Conservation (phyloP, 2,888 invertebrate genomes). For the Drosophila mercatorum region DNA sequence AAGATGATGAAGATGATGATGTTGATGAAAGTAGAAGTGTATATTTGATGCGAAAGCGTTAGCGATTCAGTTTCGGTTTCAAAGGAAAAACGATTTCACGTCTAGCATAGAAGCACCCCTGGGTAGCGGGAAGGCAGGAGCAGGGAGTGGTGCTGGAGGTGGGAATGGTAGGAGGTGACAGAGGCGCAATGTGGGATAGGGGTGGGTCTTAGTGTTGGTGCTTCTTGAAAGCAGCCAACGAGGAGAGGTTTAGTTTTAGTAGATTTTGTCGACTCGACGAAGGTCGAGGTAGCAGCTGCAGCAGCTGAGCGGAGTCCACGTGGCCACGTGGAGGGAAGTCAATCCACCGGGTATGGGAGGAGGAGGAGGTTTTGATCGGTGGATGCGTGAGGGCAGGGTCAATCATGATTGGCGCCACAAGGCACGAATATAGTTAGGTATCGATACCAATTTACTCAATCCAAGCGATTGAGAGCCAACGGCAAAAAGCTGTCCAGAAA, state of each 20-base stretch:
- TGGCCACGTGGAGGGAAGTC: neutral
- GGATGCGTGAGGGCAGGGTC: constrained; percentile 2
- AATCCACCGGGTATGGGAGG: neutral
- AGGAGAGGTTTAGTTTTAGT: neutral
- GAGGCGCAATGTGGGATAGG: neutral
- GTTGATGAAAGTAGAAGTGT: neutral
- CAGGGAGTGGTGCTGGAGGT: neutral
- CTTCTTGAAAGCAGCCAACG: neutral
- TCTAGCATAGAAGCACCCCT: neutral
- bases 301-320: neutral
- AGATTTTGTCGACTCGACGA: neutral
- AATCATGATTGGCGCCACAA: constrained; percentile 7
- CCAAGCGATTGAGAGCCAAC: constrained; percentile 7
- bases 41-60: constrained; percentile 9
- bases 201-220: neutral
- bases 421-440: constrained; percentile 31
- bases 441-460: constrained; percentile 37
- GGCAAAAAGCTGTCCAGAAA: neutral
- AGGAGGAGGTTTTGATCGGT: neutral
- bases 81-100: constrained; percentile 13
- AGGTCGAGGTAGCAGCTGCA: constrained; percentile 5
- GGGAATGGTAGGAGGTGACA: neutral
- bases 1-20: neutral
- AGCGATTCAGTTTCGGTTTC: constrained; percentile 71
- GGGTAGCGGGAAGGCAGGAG: too few relatives aligned